Percentiles rank a stretch among this genome's conserved stretches.
Evolutionary conservation across 1,140 invertebrate genomes (phyloP).

Genomic region (Bombus fervidus): DNA sequence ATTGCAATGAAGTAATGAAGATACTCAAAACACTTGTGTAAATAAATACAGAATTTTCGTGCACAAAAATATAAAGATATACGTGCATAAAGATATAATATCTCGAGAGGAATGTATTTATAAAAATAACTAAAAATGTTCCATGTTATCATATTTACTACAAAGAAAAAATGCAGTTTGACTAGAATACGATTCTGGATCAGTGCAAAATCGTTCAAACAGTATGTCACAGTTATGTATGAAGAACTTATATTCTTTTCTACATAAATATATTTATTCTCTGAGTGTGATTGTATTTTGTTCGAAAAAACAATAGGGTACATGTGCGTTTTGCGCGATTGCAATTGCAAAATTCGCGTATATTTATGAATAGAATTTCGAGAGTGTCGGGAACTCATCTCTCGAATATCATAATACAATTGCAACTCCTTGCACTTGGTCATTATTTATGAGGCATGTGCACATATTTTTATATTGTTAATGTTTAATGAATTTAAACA

Average conservation of each 20-base stretch:
- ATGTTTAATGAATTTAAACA: neutral
- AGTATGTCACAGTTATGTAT: neutral
- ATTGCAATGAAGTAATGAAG: neutral
- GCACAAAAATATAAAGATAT: neutral
- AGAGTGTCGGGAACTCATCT: conserved; percentile 4
- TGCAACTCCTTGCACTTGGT: conserved; percentile 18
- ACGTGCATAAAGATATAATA: conserved; percentile 27
- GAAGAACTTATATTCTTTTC: conserved; percentile 23
- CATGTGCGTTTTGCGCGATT: neutral
- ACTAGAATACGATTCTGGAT: conserved; percentile 20
- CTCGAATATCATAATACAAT: conserved; percentile 5
- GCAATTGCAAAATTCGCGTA: neutral
- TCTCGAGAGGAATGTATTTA: conserved; percentile 8
- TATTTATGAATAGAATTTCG: conserved; percentile 17
- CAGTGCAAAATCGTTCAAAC: neutral
- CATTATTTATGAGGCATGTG: neutral
- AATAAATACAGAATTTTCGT: conserved; percentile 31
- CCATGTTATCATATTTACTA: conserved; percentile 10
- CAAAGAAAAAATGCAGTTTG: neutral
- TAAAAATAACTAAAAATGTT: conserved; percentile 9
- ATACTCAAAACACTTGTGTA: conserved; percentile 22
- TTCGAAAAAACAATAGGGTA: conserved; percentile 4
- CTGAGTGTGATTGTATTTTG: conserved; percentile 27
- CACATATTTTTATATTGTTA: conserved; percentile 32
- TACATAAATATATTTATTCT: conserved; percentile 29